Base-by-base conservation (phyloP, 2,797 vertebrate species). In the Nannoperca australis region DNA sequence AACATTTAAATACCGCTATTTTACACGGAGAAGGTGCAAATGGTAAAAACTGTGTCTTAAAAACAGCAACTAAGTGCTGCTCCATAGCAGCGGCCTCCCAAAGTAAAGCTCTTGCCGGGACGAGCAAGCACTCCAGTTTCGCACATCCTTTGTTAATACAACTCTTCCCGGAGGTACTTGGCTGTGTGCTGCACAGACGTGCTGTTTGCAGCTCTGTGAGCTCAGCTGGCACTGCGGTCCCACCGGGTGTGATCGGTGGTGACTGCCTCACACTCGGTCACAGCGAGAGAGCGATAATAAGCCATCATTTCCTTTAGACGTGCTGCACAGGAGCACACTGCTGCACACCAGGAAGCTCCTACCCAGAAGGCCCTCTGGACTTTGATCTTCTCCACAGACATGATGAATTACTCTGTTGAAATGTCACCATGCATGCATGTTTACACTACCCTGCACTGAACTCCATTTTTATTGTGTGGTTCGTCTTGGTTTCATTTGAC, bases 181-280 rank as follows among this genome's bases (percentile, higher is more conserved):
- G 49, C 22, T 30, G 55, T 10, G 40, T 61, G 30, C 22, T 63
- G 59, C 10, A 12, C 34, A 13, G 40, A 15, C 59, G 61, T 61
- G 66, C 20, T n/a, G n/a, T 1, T 73, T 44, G 49, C 70, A 68
- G 65, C 64, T 71, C 70, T 65, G 45, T 71, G 67, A 76, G 44
- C 63, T 76, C 67, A 72, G 55, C 13, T 77, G 68, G 70, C 24
- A 36, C 40, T 3, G 47, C 24, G 62, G 40, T 67, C 32, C n/a
- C 34, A 22, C 8, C 10, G 50, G 44, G 34, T 32, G 36, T 38
- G 74, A 76, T 40, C 12, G 4, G 27, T 24, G 38, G 36, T 18
- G 34, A 38, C 64, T 51, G 73, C 32, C 24, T 44, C 79, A 30
- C 50, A 18, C n/a, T 45, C 38, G 12, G 36, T 56, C 50, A 56